Conservation (phyloP, 2,797 vertebrate genomes). For the Bradypus variegatus region DNA sequence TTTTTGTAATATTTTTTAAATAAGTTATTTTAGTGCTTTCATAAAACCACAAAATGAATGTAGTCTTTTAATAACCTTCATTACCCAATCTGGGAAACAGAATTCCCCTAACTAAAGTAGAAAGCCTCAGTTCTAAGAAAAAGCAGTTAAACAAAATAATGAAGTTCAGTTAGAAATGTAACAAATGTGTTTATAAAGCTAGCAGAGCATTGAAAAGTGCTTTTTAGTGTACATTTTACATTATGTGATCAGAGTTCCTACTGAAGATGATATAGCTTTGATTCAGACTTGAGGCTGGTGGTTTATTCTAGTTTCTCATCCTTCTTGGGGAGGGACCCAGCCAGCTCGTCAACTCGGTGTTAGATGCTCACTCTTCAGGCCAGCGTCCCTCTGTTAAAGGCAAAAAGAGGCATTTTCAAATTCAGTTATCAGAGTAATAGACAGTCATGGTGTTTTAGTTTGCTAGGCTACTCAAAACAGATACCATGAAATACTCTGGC, state of each 20-base stretch:
- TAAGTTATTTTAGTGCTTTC: background rate
- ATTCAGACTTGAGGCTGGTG: background rate
- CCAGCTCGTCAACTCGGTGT: background rate
- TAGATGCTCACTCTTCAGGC: background rate
- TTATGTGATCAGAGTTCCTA: background rate
- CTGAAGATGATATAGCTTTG: background rate
- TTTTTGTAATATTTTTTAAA: constrained; percentile 8
- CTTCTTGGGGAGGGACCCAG: background rate
- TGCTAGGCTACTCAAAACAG: too few relatives aligned
- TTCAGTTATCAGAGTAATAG: background rate
- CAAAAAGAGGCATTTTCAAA: background rate
- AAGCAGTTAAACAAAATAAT: background rate
- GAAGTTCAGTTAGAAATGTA: background rate
- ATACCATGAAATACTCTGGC: too few relatives aligned
- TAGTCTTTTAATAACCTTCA: background rate
- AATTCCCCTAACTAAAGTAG: background rate
- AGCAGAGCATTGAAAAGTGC: background rate
- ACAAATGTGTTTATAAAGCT: background rate
- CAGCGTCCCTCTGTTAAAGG: background rate
- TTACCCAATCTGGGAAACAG: constrained; percentile 14
- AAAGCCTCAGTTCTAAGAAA: background rate
- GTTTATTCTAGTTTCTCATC: background rate
- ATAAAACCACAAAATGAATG: background rate
- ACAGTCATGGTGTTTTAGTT: background rate
- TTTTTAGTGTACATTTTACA: background rate